phyloP scores from a whole-genome alignment of 2,797 vertebrate species.

The Schizopygopsis malacanthus region DNA sequence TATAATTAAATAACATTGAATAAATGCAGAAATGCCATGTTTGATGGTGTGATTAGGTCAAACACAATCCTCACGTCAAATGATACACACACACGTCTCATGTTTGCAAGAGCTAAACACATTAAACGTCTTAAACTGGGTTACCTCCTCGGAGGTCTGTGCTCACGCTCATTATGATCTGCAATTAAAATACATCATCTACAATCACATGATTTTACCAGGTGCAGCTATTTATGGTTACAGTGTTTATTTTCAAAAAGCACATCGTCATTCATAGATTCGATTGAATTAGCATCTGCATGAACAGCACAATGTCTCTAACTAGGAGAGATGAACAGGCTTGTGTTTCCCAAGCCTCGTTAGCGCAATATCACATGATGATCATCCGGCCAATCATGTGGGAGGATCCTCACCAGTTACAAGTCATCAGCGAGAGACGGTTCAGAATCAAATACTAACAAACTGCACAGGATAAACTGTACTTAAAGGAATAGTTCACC shows the following conservation, averaged over 20 bases:
- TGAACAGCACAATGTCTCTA: slow-evolving; percentile 68
- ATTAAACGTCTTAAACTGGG: slow-evolving; percentile 72
- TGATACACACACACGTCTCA: slow-evolving; percentile 70
- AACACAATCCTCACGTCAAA: slow-evolving; percentile 64
- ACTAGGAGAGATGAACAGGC: slow-evolving; percentile 67
- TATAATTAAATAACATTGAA: neutral
- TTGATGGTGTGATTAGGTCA: slow-evolving; percentile 36
- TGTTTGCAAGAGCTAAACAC: slow-evolving; percentile 75
- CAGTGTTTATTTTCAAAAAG: neutral
- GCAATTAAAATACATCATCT: neutral
- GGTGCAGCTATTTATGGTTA: neutral
- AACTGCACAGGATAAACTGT: neutral
- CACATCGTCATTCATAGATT: neutral
- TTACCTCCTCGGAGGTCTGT: slow-evolving; percentile 71
- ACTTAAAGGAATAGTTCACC: neutral
- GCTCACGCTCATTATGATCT: slow-evolving; percentile 68
- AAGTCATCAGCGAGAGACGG: neutral
- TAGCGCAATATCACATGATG: slow-evolving; percentile 29
- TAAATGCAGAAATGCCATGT: neutral
- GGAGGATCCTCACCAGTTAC: slow-evolving; percentile 24
- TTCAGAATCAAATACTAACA: neutral
- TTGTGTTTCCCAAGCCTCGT: slow-evolving; percentile 1
- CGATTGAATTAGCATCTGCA: slow-evolving; percentile 52
- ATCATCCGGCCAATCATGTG: slow-evolving; percentile 38
- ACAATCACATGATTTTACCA: neutral